These are phyloP conservation scores for Cliona cf. orientalis DNA, from an alignment of 37 sponge, comb jelly and placozoan genomes.

Conservation along the genomic window DNA sequence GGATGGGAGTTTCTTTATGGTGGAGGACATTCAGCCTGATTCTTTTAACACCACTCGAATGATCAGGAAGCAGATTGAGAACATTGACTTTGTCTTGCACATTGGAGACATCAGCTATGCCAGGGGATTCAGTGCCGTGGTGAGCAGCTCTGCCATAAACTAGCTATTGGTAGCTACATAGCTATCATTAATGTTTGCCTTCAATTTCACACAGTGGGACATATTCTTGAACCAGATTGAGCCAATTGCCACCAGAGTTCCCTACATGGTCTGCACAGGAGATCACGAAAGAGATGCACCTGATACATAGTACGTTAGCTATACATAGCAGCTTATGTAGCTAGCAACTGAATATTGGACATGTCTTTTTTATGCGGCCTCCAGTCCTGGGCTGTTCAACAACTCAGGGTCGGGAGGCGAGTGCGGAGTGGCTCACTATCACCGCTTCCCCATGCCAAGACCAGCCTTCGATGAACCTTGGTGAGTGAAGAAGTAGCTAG, in stretches of 20 bases:
- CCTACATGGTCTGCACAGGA: conserved; percentile 85
- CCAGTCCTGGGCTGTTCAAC: conserved; percentile 15
- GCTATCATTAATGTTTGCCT: background rate
- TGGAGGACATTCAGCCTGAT: conserved; percentile 34
- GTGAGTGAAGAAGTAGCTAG: conserved; percentile 9
- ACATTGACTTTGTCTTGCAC: conserved; percentile 78
- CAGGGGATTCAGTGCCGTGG: conserved; percentile 51
- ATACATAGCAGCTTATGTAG: background rate
- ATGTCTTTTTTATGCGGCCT: background rate
- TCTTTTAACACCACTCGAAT: conserved; percentile 60
- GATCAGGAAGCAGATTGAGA: conserved; percentile 27
- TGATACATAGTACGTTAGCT: conserved; percentile 41
- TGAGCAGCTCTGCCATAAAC: background rate
- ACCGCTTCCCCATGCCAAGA: conserved; percentile 77
- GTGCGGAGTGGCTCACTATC: conserved; percentile 81
- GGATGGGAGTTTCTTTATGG: conserved; percentile 42
- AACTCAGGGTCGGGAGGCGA: conserved; percentile 79
- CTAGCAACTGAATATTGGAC: background rate
- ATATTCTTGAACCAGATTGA: conserved; percentile 72
- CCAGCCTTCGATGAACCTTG: conserved; percentile 58
- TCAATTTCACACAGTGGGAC: conserved; percentile 68
- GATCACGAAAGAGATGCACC: conserved; percentile 80
- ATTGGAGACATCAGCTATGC: conserved; percentile 90
- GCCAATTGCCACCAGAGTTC: conserved; percentile 64
- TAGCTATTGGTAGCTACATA: background rate